Conservation (phyloP, 2,113 vertebrate species). For the Neogale vison region DNA sequence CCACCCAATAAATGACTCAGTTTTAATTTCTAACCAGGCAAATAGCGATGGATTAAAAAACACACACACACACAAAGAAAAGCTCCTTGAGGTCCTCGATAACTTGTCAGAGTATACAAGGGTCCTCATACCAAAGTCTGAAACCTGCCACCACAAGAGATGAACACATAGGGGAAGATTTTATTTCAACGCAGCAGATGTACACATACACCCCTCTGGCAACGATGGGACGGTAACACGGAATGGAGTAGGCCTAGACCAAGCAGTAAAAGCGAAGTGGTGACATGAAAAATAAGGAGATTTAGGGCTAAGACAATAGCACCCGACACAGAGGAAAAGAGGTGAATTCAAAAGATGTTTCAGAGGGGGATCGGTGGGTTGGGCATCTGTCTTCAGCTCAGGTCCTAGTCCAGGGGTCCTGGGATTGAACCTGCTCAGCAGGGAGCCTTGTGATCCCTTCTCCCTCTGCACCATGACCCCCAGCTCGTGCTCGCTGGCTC, state of each 20-base stretch:
- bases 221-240: neutral
- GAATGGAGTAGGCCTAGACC: neutral
- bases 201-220: neutral
- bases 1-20: neutral
- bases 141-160: neutral
- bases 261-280: neutral
- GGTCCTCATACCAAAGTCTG: neutral
- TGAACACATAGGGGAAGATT: neutral
- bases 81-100: neutral
- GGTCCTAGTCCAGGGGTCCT: neutral
- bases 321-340: neutral
- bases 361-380: neutral
- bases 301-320: neutral
- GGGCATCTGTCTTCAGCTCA: neutral
- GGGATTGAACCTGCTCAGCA: neutral
- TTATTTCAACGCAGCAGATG: neutral
- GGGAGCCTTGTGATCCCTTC: no score
- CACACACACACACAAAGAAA: neutral
- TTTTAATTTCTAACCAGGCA: conserved; percentile 20
- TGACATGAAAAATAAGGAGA: neutral
- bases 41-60: neutral
- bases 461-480: no score
- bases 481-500: no score
- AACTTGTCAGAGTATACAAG: neutral
- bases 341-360: neutral